Base-by-base conservation (phyloP, 2,888 invertebrate genomes). In the Aradus depressus region DNA sequence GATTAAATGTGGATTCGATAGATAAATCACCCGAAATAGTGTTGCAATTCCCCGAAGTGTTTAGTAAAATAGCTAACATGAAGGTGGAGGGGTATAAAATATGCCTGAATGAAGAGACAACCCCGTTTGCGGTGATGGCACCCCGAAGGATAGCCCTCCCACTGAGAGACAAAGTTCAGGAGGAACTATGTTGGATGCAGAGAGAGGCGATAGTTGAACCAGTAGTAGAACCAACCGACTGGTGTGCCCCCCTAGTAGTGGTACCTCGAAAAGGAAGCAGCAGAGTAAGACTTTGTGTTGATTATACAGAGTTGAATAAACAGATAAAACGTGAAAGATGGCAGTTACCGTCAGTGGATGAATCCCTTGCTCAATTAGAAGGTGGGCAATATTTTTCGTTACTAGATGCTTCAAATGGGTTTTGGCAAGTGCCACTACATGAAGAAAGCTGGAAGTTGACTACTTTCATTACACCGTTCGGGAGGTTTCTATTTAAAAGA, bases 311-410 rank as follows among this genome's bases (percentile, higher is more conserved):
- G 31, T 18, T 50, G 3, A 53, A 49, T 35, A 39, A 53, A 21
- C 37, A 19, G 35, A 39, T 53, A 16, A 37, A 53, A 16, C 25
- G 37, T 5, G 14, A 14, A 14, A 12, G 16, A 10, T 16, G 3
- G 4, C 16, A 37, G 16, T 10, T 37, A 3, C 16, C 37, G 3
- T 14, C 37, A 4, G 37, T 37, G 4, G 37, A 37, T 19, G 37
- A 37, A 16, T 37, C 37, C 14, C 3, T 16, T 5, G 37, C 37
- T 10, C 16, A 16, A 37, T 19, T 38, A 4, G 38, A 38, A 4
- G 19, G 38, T 4, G 38, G 38, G 5, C 5, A 18, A 8, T 4
- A 58, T 2, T 64, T 62, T 47, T 59, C 52, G n/a, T n/a, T 38
- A 19, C 18, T 3, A 10, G 38, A 38, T 3, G 38, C 19, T 3